Evolutionary conservation across 2,797 vertebrate genomes (phyloP), one percentile per base, ranked within the genome.

Genomic region (Oreochromis mossambicus): DNA sequence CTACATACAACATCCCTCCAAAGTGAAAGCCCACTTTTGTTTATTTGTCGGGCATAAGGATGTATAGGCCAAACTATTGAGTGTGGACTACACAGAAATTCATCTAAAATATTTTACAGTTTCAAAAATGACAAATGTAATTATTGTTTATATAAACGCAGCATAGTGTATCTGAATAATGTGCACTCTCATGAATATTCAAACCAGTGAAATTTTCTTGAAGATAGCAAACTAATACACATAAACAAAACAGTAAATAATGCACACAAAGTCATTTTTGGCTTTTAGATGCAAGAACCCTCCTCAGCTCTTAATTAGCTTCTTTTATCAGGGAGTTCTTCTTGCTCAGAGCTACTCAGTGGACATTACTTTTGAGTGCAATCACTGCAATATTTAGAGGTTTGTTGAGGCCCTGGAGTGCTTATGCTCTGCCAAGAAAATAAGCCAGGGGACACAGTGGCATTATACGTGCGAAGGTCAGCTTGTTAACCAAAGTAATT

Each of bases 401-500:
- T 93, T 89, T 94, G 92, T 87, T 68, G 77, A 90, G 89, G 70
- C 92, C 89, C 90, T 86, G 78, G 85, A 91, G 93, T 91, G 87
- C 86, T 87, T 88, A 85, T 19, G 32, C 86, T 92, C 88, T 80
- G 87, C 87, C 90, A 93, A 92, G 95, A 94, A 96, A 97, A 95
- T 29, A 89, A 97, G 94, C 94, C 94, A 94, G 89, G 93, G 96
- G 95, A 95, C 88, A 95, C 89, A 89, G 92, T 93, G 95, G 94
- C 97, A 97, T 97, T 96, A 88, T 94, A 93, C 79, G 95, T 95
- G 91, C 94, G 95, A 97, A 97, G 96, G 94, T 95, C 95, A 96
- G 96, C 95, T 95, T 96, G 96, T 96, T 97, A 97, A 97, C 92
- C 95, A 96, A 94, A 97, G 96, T 97, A 97, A 98, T 97, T 98